Conservation (phyloP, 2,113 vertebrate species). For the Megaceryle maxima region DNA sequence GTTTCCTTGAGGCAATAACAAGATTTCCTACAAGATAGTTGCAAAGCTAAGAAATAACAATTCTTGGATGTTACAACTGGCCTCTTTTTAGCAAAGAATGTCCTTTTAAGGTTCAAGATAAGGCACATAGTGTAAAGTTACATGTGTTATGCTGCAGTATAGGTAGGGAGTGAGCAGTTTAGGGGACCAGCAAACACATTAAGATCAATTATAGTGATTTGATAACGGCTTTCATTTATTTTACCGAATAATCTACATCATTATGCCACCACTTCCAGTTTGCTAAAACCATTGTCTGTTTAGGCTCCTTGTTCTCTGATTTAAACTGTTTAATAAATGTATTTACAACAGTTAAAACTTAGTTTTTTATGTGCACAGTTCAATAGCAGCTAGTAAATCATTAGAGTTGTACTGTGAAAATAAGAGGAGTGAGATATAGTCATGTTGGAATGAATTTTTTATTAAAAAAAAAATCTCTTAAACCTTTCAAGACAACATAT, state of each 20-base stretch:
- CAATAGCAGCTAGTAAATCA: background rate
- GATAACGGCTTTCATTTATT: background rate
- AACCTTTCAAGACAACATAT: background rate
- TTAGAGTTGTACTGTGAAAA: background rate
- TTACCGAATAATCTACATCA: background rate
- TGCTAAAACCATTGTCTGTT: background rate
- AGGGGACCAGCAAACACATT: background rate
- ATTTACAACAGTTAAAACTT: background rate
- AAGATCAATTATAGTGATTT: background rate
- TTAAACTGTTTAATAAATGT: background rate
- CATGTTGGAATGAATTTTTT: background rate
- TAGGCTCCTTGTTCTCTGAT: background rate
- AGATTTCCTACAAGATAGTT: background rate
- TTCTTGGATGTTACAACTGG: background rate
- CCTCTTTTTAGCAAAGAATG: background rate
- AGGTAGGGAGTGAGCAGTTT: background rate
- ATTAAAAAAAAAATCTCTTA: background rate
- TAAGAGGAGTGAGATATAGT: background rate
- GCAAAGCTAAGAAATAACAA: background rate
- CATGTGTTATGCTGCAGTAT: background rate
- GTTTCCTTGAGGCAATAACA: background rate
- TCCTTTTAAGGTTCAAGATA: background rate
- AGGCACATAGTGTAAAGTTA: background rate
- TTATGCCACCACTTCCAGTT: background rate
- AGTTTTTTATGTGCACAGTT: fast-evolving